These are phyloP conservation scores for Mythimna impura DNA, from an alignment of 2,888 invertebrate genomes.

Conservation along the genomic window DNA sequence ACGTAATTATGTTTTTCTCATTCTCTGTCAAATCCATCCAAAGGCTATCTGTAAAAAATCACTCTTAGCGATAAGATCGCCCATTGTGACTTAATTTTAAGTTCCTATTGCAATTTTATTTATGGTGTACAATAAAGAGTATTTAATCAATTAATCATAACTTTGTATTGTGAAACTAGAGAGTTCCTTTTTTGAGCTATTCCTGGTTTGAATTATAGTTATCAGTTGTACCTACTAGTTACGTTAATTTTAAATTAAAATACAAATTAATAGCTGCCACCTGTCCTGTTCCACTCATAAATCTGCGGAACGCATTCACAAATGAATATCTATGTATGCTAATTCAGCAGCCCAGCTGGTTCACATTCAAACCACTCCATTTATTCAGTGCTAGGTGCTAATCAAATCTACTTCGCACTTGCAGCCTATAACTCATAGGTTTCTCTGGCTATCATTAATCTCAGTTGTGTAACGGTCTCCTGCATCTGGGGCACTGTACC, in stretches of 20 bases:
- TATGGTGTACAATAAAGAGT: too few relatives aligned
- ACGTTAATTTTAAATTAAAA: neutral
- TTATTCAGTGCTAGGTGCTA: slow-evolving; percentile 33
- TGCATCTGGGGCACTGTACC: slow-evolving; percentile 39
- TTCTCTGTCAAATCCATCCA: too few relatives aligned
- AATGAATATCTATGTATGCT: slow-evolving; percentile 24
- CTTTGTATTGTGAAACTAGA: neutral
- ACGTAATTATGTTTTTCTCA: too few relatives aligned
- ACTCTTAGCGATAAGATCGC: too few relatives aligned
- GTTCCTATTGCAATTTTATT: too few relatives aligned
- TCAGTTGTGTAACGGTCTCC: slow-evolving; percentile 32
- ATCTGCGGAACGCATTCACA: slow-evolving; percentile 20
- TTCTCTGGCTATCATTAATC: slow-evolving; percentile 37
- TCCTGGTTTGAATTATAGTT: neutral
- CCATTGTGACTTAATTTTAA: too few relatives aligned
- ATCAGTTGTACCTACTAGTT: neutral
- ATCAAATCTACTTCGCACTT: slow-evolving; percentile 44
- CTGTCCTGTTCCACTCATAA: slow-evolving; percentile 6
- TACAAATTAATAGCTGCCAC: slow-evolving; percentile 16
- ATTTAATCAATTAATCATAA: too few relatives aligned
- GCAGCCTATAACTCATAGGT: slow-evolving; percentile 27
- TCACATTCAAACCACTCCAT: slow-evolving; percentile 17
- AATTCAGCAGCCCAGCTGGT: slow-evolving; percentile 17
- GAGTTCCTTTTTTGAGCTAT: neutral
- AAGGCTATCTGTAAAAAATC: too few relatives aligned